Evolutionary conservation across 2,113 vertebrate species (phyloP).

Genomic region (Calyptommatus sinebrachiatus): DNA sequence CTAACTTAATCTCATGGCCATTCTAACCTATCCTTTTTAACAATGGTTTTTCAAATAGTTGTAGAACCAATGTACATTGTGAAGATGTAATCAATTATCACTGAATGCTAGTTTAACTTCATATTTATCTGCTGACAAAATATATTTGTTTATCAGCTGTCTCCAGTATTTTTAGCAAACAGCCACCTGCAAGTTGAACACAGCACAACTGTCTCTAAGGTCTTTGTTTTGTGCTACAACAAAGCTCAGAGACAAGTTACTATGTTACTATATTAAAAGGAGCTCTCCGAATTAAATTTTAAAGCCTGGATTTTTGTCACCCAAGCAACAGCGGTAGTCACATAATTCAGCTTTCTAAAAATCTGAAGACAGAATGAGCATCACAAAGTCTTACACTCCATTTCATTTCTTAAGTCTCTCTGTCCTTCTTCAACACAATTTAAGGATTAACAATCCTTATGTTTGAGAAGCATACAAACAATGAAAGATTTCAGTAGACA

Average conservation of each 20-base stretch:
- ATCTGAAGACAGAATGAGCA: conserved; percentile 4
- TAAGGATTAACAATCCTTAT: conserved; percentile 31
- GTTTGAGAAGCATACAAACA: conserved; percentile 36
- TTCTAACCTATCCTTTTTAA: background rate
- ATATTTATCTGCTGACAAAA: conserved; percentile 1
- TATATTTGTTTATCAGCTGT: background rate
- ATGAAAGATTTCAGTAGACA: conserved; percentile 35
- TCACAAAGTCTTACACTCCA: conserved; percentile 17
- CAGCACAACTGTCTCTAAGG: background rate
- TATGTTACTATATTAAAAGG: background rate
- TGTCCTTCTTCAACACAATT: conserved; percentile 28
- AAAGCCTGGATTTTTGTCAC: conserved; percentile 20
- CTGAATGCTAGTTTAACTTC: background rate
- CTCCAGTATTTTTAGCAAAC: background rate
- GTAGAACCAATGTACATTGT: background rate
- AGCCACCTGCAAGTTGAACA: background rate
- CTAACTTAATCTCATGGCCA: background rate
- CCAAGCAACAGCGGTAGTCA: conserved; percentile 36
- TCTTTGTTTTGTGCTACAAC: background rate
- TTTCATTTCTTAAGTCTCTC: conserved; percentile 15
- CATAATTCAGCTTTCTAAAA: conserved; percentile 23
- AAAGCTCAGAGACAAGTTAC: conserved; percentile 14
- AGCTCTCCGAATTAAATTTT: conserved; percentile 4
- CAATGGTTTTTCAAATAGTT: conserved; percentile 5
- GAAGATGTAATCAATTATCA: conserved; percentile 4